Percentiles rank a stretch among this genome's conserved stretches.
phyloP scores from a whole-genome alignment of 1,140 invertebrate genomes.

The Leptinotarsa undecemlineata region DNA sequence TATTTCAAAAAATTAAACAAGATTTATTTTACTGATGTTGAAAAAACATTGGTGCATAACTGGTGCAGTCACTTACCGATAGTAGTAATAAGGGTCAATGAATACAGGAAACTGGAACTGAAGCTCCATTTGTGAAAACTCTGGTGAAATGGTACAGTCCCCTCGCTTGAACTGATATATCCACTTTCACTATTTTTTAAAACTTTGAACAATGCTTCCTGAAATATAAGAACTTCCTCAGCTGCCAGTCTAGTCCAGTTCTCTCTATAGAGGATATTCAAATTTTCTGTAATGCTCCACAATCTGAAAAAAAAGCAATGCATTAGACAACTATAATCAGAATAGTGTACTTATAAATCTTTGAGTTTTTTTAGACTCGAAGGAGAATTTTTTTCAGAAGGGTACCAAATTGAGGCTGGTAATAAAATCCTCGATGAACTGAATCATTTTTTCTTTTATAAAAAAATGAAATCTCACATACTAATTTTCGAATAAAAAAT shows the following conservation, averaged over 20 bases:
- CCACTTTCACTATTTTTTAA: slow-evolving; percentile 46
- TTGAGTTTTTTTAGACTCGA: too few species aligned
- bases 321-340: neutral
- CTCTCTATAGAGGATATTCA: slow-evolving; percentile 92
- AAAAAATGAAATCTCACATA: too few species aligned
- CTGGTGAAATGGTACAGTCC: slow-evolving; percentile 52
- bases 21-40: too few species aligned
- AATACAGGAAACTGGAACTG: slow-evolving; percentile 90
- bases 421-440: too few species aligned
- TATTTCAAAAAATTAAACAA: too few species aligned
- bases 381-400: too few species aligned
- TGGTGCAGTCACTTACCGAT: slow-evolving; percentile 74
- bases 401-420: too few species aligned
- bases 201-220: slow-evolving; percentile 62
- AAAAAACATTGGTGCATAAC: too few species aligned
- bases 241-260: slow-evolving; percentile 89
- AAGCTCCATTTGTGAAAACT: slow-evolving; percentile 83
- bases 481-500: too few species aligned
- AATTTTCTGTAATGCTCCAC: slow-evolving; percentile 91
- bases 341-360: too few species aligned
- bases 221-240: slow-evolving; percentile 84
- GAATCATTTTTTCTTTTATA: too few species aligned
- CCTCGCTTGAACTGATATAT: slow-evolving; percentile 43
- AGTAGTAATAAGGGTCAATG: slow-evolving; percentile 92
- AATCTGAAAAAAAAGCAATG: slow-evolving; percentile 60